Evolutionary conservation across 2,888 invertebrate species (phyloP).

Genomic region (Hemicrepidius hirtus): DNA sequence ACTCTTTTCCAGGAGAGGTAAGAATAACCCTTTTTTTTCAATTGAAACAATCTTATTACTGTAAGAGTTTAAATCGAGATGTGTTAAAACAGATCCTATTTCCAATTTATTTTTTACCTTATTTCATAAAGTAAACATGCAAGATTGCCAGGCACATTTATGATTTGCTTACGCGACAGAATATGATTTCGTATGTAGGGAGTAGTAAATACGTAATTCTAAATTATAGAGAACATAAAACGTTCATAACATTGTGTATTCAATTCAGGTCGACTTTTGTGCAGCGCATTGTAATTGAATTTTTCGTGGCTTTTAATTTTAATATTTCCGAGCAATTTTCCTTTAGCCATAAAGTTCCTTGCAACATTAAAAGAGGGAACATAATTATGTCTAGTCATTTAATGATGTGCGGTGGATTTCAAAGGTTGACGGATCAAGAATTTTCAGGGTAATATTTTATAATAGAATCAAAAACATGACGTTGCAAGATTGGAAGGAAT

Average conservation of each 20-base stretch:
- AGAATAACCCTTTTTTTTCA: conserved; percentile 65
- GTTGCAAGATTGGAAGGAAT: conserved; percentile 28
- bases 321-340: conserved; percentile 19
- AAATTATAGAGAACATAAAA: no score
- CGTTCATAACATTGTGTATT: background rate
- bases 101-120: no score
- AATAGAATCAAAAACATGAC: conserved; percentile 37
- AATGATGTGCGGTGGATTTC: conserved; percentile 35
- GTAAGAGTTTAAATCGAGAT: background rate
- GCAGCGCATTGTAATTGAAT: conserved; percentile 10
- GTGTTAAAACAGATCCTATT: background rate
- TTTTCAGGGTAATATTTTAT: conserved; percentile 21
- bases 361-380: conserved; percentile 26
- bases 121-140: no score
- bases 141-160: no score
- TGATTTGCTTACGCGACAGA: no score
- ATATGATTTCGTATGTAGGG: no score
- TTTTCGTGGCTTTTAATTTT: background rate
- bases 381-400: conserved; percentile 30
- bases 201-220: no score
- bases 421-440: conserved; percentile 30
- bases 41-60: background rate
- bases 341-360: conserved; percentile 12
- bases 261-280: background rate
- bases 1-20: conserved; percentile 98